These are phyloP conservation scores for Drosophila cracens DNA, from an alignment of 2,888 invertebrate genomes.

Conservation along the genomic window DNA sequence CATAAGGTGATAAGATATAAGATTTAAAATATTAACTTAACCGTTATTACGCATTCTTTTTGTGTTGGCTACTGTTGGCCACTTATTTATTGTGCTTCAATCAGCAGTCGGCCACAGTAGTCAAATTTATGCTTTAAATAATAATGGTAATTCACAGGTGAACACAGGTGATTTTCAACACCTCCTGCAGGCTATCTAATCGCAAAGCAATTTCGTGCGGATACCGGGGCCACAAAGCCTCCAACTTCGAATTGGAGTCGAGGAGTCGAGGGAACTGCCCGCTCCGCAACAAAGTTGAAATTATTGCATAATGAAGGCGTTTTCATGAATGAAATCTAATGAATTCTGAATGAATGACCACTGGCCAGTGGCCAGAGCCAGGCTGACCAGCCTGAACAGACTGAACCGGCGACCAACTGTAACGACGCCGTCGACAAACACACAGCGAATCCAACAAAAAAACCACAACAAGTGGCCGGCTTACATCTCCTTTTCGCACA, in stretches of 20 bases:
- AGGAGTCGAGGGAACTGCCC: conserved; percentile 1
- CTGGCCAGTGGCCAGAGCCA: conserved; percentile 27
- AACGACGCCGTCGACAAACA: conserved; percentile 39
- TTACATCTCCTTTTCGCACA: conserved; percentile 5
- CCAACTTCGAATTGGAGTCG: conserved; percentile 8
- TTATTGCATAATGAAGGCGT: conserved; percentile 80
- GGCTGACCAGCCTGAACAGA: background rate
- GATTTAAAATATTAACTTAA: conserved; percentile 2
- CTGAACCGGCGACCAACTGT: conserved; percentile 39
- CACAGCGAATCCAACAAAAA: conserved; percentile 32
- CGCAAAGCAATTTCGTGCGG: conserved; percentile 67
- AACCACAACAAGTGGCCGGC: conserved; percentile 57
- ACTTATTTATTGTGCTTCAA: background rate
- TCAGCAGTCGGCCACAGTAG: conserved; percentile 34
- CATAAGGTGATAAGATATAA: background rate
- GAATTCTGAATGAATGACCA: conserved; percentile 80
- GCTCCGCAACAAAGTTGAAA: conserved; percentile 40
- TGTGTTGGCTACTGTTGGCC: conserved; percentile 33
- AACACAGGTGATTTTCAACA: conserved; percentile 77
- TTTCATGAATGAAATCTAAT: conserved; percentile 83
- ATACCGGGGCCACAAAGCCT: conserved; percentile 24
- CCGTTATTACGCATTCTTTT: conserved; percentile 19
- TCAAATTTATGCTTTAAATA: conserved; percentile 69
- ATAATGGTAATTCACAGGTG: conserved; percentile 78
- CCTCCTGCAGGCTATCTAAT: conserved; percentile 79